These are phyloP conservation scores for Microcebus tavaratra DNA, from an alignment of 2,113 vertebrate genomes.

Conservation along the genomic window DNA sequence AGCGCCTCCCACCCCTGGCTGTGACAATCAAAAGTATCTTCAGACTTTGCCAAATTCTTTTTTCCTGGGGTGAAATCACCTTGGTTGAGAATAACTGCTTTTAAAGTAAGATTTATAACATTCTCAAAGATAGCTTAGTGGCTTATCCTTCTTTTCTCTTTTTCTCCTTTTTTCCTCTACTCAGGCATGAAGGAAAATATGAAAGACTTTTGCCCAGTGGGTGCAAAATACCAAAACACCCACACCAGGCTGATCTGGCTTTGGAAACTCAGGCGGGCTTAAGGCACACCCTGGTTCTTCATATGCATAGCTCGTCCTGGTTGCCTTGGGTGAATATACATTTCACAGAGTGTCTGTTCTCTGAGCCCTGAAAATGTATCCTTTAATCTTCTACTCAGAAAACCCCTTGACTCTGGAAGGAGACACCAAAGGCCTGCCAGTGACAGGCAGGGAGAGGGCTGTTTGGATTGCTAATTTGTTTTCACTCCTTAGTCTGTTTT, in stretches of 20 bases:
- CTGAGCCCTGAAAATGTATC: constrained; percentile 67
- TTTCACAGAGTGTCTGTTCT: constrained; percentile 55
- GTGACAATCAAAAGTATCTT: not conserved
- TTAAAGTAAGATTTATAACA: not conserved
- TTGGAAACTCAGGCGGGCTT: not conserved
- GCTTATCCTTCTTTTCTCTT: not conserved
- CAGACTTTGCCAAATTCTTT: not conserved
- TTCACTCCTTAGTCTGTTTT: constrained; percentile 71
- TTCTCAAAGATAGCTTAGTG: not conserved
- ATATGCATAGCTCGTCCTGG: not conserved
- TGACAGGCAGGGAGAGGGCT: constrained; percentile 63
- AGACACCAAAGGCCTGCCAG: constrained; percentile 66
- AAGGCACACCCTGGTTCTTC: not conserved
- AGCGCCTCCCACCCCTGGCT: too few species aligned
- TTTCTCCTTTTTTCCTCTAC: not conserved
- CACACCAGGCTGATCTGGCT: not conserved
- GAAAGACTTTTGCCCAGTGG: not conserved
- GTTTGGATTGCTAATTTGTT: constrained; percentile 79
- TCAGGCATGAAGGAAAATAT: not conserved
- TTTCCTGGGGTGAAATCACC: not conserved
- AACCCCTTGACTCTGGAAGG: constrained; percentile 60
- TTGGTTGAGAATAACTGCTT: not conserved
- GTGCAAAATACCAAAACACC: not conserved
- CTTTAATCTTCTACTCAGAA: constrained; percentile 73
- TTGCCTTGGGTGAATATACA: not conserved